Conservation (phyloP, 2,797 vertebrate genomes). For the Cyclopterus lumpus region DNA sequence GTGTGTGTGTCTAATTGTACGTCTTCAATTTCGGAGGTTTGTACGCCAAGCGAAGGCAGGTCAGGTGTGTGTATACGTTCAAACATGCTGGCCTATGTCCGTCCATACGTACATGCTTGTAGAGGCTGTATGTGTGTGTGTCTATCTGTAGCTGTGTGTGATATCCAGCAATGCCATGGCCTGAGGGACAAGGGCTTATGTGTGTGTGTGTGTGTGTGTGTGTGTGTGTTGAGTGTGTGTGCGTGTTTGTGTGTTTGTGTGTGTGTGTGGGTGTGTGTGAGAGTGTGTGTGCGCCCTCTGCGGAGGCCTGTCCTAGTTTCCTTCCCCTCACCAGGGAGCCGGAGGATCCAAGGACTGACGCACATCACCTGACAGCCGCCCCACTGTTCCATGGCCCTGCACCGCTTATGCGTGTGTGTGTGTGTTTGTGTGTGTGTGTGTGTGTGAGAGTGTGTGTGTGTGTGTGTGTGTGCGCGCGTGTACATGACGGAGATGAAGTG, state of each 20-base stretch:
- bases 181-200: constrained; percentile 72
- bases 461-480: constrained; percentile 37
- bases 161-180: constrained; percentile 78
- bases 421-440: constrained; percentile 33
- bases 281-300: constrained; percentile 73
- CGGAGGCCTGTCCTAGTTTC: constrained; percentile 88
- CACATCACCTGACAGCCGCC: constrained; percentile 88
- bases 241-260: constrained; percentile 44
- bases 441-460: constrained; percentile 32
- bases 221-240: constrained; percentile 49
- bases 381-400: constrained; percentile 76
- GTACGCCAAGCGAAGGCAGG: constrained; percentile 26
- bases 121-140: constrained; percentile 58
- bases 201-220: constrained; percentile 67
- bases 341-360: constrained; percentile 86
- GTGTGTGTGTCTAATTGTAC: constrained; percentile 21
- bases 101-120: constrained; percentile 34
- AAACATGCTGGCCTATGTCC: constrained; percentile 37
- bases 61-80: constrained; percentile 6
- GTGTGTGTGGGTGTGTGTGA: constrained; percentile 52
- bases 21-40: constrained; percentile 40
- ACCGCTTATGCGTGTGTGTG: constrained; percentile 28
- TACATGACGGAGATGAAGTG: constrained; percentile 55
- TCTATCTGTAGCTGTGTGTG: constrained; percentile 65
- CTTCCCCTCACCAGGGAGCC: constrained; percentile 84